Evolutionary conservation across 2,797 vertebrate genomes (phyloP), one percentile per base, ranked within the genome.

Genomic region (Catostomus latipinnis): DNA sequence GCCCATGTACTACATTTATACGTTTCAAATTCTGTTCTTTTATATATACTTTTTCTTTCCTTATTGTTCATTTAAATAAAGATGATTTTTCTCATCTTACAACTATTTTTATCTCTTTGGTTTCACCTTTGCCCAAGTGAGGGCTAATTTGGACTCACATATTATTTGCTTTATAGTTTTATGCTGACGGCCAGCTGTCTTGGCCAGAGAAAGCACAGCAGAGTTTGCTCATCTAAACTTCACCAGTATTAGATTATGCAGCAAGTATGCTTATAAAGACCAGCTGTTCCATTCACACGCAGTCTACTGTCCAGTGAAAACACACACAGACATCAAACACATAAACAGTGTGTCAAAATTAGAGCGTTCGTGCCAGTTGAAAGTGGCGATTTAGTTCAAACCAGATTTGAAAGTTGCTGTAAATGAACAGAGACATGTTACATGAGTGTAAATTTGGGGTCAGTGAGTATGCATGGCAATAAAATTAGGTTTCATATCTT

Each of bases 101-200:
- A 8, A 34, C 22, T 45, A 22, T 49, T 73, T 61, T 50, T 22
- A 9, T 8, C 22, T 53, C 52, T 53, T 5, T 2, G 48, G 34
- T 16, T n/a, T 45, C 69, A 22, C 5, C 5, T 13, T 22, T 62
- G 6, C 18, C 6, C 22, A 13, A 45, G 58, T 12, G 7, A 22
- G 50, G 50, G 22, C 10, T 13, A 14, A 54, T 13, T 56, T 65
- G 43, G 34, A 18, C 8, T 1, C 22, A 16, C 7, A 48, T 12
- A 67, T 56, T 76, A 57, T 76, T 76, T 57, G 53, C 62, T 57
- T 45, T 57, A 2, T 8, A 13, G 34, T 34, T 11, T 76, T 67
- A 46, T 22, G 62, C 74, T 76, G 52, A 67, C 34, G 9, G 11
- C 5, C 0, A 8, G 8, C 1, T 6, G 11, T 53, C 8, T 14